A percentile compares a stretch with the other conserved stretches of the same genome.
Conservation (phyloP, 2,888 invertebrate genomes). For the Azorinus chamasolen region DNA sequence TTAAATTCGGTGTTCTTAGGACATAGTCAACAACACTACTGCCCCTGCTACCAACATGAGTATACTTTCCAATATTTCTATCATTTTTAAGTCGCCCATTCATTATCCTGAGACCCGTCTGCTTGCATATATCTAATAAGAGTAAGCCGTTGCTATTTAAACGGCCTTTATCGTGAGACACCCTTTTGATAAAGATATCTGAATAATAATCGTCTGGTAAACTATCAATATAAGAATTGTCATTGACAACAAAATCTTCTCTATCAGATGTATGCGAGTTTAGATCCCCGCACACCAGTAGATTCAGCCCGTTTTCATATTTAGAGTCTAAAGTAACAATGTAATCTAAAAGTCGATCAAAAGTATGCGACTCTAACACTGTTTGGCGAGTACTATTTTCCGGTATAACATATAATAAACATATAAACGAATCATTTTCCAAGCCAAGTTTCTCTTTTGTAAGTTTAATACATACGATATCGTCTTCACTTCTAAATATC, state of each 20-base stretch:
- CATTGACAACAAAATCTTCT: conserved; percentile 28
- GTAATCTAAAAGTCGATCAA: conserved; percentile 15
- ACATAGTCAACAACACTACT: conserved; percentile 18
- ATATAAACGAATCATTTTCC: conserved; percentile 14
- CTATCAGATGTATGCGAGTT: conserved; percentile 8
- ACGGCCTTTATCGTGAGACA: conserved; percentile 11
- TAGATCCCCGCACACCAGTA: conserved; percentile 26
- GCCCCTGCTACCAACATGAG: conserved; percentile 16
- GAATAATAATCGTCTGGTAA: conserved; percentile 16
- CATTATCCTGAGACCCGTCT: conserved; percentile 19
- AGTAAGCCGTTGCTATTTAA: conserved; percentile 12
- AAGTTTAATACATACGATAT: conserved; percentile 17
- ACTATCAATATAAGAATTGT: conserved; percentile 8
- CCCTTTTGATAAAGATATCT: background rate
- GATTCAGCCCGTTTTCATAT: conserved; percentile 9
- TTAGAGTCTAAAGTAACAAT: background rate
- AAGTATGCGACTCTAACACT: conserved; percentile 6
- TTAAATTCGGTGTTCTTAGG: background rate
- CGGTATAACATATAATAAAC: conserved; percentile 28
- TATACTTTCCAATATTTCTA: conserved; percentile 7
- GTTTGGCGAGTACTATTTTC: conserved; percentile 15
- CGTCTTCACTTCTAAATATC: conserved; percentile 10
- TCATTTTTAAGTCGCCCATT: conserved; percentile 17
- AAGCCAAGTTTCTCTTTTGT: background rate
- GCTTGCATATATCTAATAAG: conserved; percentile 26